Base-by-base conservation (phyloP, 2,888 invertebrate species). In the Drosophila eohydei region DNA sequence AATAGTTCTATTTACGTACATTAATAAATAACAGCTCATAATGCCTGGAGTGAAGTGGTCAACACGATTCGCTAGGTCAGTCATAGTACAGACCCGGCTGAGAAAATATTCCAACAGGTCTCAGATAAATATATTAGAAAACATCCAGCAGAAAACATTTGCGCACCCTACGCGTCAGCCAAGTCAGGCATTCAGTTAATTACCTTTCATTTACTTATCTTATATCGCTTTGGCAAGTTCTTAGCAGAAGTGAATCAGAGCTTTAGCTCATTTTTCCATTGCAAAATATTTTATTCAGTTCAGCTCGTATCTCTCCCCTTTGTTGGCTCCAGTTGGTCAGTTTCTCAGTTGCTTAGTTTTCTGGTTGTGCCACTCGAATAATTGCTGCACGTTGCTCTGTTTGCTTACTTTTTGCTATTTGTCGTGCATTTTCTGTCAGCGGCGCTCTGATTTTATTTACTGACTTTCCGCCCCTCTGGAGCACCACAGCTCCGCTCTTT, bases 361-460 rank as follows among this genome's bases (percentile, higher is more conserved):
- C 14, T 38, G 52, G 14, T 41, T 56, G 21, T 32, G 26, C 36
- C 71, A 63, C 52, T 73, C 41, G 28, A 65, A 77, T 78, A 71
- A 81, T 80, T 80, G 60, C 46, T 34, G 58, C 48, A 56, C 44
- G 40, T 50, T 56, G 26, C 34, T 48, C 30, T 44, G 55, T 55
- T 48, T 46, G 46, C 56, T 62, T 12, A 65, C 56, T 70, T 57
- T 66, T 63, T 68, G 46, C 57, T 56, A 51, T 74, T 74, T 68
- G 69, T 65, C 43, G 59, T 59, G 73, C 57, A 68, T 68, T 81
- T 78, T 21, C 61, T 71, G 67, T 74, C 71, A 66, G 71, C 72
- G 80, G 55, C 44, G 67, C 71, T 83, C 71, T 76, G 77, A 62
- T 72, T 72, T 67, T 67, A 83, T 83, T 80, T 70, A 70, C 55